Evolutionary conservation across 2,113 vertebrate species (phyloP).

Genomic region (Gymnobelideus leadbeateri): DNA sequence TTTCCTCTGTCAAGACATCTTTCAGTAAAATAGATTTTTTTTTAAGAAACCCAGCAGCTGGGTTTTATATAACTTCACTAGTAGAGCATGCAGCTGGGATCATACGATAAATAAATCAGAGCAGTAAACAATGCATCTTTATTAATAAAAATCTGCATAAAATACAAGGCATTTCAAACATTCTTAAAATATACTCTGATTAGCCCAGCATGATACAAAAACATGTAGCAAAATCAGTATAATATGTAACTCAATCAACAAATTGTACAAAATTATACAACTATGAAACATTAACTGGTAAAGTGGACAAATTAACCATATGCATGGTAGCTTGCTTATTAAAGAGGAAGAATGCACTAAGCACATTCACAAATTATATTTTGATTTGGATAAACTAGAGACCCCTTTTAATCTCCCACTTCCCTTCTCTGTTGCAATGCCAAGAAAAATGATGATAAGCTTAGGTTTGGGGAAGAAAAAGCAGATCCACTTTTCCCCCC

Average conservation of each 20-base stretch:
- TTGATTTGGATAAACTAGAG: slow-evolving; percentile 8
- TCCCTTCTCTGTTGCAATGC: not conserved
- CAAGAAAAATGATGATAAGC: slow-evolving; percentile 10
- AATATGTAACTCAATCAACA: slow-evolving; percentile 67
- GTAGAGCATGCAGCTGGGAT: slow-evolving; percentile 65
- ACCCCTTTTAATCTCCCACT: not conserved
- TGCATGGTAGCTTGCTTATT: slow-evolving; percentile 60
- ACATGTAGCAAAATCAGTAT: slow-evolving; percentile 62
- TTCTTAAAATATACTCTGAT: slow-evolving; percentile 73
- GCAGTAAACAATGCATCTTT: slow-evolving; percentile 79
- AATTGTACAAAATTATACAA: slow-evolving; percentile 74
- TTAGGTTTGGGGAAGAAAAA: slow-evolving; percentile 27
- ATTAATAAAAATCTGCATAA: slow-evolving; percentile 83
- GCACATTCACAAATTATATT: not conserved
- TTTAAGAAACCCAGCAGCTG: slow-evolving; percentile 72
- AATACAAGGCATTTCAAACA: slow-evolving; percentile 75
- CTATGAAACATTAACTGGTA: slow-evolving; percentile 72
- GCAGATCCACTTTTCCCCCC: not conserved
- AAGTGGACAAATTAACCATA: slow-evolving; percentile 61
- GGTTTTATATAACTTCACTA: slow-evolving; percentile 61
- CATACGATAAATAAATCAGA: slow-evolving; percentile 74
- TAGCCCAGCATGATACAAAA: slow-evolving; percentile 79
- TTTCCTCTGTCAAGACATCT: slow-evolving; percentile 18
- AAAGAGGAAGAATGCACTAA: slow-evolving; percentile 67
- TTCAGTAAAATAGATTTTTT: slow-evolving; percentile 49